Percentiles rank a stretch among this genome's conserved stretches.
phyloP scores from a whole-genome alignment of 2,113 vertebrate genomes.

The Pithys albifrons region DNA sequence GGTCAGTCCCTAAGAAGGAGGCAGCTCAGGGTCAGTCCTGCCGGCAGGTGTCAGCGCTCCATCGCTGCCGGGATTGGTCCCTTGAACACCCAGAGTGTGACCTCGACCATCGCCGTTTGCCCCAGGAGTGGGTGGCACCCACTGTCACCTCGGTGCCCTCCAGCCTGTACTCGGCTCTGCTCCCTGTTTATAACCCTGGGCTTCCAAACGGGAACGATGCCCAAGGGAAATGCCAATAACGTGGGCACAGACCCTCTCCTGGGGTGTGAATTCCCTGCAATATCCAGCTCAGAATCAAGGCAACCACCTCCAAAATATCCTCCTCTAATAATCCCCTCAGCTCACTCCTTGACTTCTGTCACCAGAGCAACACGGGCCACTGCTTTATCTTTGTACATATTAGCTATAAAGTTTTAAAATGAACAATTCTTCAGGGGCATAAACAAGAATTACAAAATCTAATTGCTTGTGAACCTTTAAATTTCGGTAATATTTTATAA shows the following conservation, averaged over 20 bases:
- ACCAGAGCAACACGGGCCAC: neutral
- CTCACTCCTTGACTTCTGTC: neutral
- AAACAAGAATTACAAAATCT: slow-evolving; percentile 44
- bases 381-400: neutral
- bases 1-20: neutral
- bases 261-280: neutral
- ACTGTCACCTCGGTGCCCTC: rapidly evolving
- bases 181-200: rapidly evolving
- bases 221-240: rapidly evolving
- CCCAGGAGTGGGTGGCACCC: rapidly evolving
- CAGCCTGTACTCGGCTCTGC: neutral
- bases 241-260: neutral
- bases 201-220: rapidly evolving
- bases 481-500: neutral
- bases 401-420: slow-evolving; percentile 1
- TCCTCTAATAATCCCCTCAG: neutral
- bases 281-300: neutral
- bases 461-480: slow-evolving; percentile 42
- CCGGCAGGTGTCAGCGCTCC: neutral
- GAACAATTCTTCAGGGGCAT: slow-evolving; percentile 11
- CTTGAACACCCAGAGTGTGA: rapidly evolving
- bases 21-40: neutral
- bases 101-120: rapidly evolving
- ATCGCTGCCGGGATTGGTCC: neutral
- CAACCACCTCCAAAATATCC: neutral